phyloP scores from a whole-genome alignment of 2,888 invertebrate species.

The Meandrusa payeni region DNA sequence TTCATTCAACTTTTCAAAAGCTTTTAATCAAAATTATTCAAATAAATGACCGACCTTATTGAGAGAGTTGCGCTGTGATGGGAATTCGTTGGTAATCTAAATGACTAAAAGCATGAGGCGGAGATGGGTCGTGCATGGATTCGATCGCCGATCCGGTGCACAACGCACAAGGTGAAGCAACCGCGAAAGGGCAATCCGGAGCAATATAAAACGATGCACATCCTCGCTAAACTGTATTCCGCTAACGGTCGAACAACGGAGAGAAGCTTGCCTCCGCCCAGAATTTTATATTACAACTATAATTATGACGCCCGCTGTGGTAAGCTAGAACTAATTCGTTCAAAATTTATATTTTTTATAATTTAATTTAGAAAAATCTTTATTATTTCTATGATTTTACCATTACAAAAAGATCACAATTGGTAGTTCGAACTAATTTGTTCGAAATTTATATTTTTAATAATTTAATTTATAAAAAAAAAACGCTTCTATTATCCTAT shows the following conservation, averaged over 20 bases:
- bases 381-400: no score
- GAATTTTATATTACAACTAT: constrained; percentile 34
- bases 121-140: constrained; percentile 48
- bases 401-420: no score
- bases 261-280: constrained; percentile 45
- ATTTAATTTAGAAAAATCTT: neutral
- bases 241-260: constrained; percentile 56
- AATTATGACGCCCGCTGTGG: constrained; percentile 54
- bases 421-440: no score
- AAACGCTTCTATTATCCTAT: no score
- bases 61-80: constrained; percentile 5
- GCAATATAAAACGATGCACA: constrained; percentile 76
- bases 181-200: constrained; percentile 76
- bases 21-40: neutral
- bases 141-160: constrained; percentile 48
- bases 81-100: constrained; percentile 35
- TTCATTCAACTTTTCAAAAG: no score
- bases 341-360: neutral
- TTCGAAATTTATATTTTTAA: no score
- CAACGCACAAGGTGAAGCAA: constrained; percentile 77
- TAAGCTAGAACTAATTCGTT: constrained; percentile 41
- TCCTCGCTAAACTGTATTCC: constrained; percentile 68
- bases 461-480: no score
- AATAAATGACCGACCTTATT: constrained; percentile 14
- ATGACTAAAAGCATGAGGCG: constrained; percentile 44